Conservation (phyloP, 2,888 invertebrate genomes). For the Apotomis turbidana region DNA sequence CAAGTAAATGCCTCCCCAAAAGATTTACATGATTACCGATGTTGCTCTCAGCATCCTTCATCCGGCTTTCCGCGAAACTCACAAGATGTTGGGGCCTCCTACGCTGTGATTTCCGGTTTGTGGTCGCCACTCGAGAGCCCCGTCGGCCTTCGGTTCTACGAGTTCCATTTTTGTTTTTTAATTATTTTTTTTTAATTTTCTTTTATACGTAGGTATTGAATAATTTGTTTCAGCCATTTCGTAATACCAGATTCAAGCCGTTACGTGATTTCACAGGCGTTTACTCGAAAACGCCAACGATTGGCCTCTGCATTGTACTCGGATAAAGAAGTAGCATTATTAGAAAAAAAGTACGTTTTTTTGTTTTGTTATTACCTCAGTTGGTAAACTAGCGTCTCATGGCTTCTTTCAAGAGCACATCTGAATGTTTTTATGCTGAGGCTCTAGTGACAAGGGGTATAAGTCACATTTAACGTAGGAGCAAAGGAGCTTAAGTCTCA, state of each 20-base stretch:
- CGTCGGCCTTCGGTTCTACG: background rate
- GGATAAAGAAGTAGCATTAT: conserved; percentile 15
- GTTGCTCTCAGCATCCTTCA: too few species aligned
- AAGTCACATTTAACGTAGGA: too few species aligned
- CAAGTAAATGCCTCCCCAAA: too few species aligned
- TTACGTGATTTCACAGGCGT: conserved; percentile 1
- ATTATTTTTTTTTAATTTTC: background rate
- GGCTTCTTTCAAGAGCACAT: background rate
- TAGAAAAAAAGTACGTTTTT: conserved; percentile 17
- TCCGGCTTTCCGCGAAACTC: too few species aligned
- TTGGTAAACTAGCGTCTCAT: background rate
- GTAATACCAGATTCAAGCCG: background rate
- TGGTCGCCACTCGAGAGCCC: too few species aligned
- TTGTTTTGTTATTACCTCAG: background rate
- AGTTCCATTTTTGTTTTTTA: background rate
- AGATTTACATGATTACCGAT: too few species aligned
- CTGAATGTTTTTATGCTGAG: too few species aligned
- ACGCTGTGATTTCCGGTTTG: too few species aligned
- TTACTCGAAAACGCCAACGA: conserved; percentile 1
- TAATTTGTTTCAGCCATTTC: conserved; percentile 21
- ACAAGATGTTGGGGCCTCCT: too few species aligned
- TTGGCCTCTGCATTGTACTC: background rate
- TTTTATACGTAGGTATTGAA: background rate
- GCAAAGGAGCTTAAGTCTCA: too few species aligned
- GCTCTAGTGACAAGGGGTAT: too few species aligned